phyloP scores from a whole-genome alignment of 2,888 invertebrate species.

The Macrophya annulata region DNA sequence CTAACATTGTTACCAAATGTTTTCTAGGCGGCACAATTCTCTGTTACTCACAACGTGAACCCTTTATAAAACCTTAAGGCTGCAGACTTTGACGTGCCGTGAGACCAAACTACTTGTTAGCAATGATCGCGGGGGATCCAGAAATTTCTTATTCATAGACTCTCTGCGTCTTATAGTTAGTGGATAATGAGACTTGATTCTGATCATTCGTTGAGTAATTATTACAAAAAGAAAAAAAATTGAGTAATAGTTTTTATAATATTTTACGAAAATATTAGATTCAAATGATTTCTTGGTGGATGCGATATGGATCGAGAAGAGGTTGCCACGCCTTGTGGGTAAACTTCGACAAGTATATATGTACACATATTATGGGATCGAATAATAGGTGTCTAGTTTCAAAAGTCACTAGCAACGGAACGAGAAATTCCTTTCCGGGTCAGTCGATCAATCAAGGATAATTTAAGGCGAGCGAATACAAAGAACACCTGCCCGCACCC shows the following conservation, averaged over 20 bases:
- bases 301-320: neutral
- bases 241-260: neutral
- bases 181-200: neutral
- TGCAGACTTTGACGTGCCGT: conserved; percentile 32
- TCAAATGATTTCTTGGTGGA: neutral
- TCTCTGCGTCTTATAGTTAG: neutral
- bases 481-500: conserved; percentile 45
- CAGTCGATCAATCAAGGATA: conserved; percentile 48
- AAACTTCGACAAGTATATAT: conserved; percentile 22
- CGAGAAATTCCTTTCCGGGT: conserved; percentile 49
- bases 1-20: conserved; percentile 78
- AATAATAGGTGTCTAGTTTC: conserved; percentile 50
- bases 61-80: conserved; percentile 64
- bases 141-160: neutral
- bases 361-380: neutral
- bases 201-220: neutral
- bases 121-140: neutral
- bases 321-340: conserved; percentile 39
- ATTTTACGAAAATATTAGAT: neutral
- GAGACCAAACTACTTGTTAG: conserved; percentile 50
- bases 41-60: conserved; percentile 73
- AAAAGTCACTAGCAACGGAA: conserved; percentile 30
- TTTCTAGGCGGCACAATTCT: conserved; percentile 77
- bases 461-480: conserved; percentile 37
- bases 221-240: neutral